A percentile compares a stretch with the other conserved stretches of the same genome.
Evolutionary conservation across 2,797 vertebrate species (phyloP).

Genomic region (Masticophis lateralis): DNA sequence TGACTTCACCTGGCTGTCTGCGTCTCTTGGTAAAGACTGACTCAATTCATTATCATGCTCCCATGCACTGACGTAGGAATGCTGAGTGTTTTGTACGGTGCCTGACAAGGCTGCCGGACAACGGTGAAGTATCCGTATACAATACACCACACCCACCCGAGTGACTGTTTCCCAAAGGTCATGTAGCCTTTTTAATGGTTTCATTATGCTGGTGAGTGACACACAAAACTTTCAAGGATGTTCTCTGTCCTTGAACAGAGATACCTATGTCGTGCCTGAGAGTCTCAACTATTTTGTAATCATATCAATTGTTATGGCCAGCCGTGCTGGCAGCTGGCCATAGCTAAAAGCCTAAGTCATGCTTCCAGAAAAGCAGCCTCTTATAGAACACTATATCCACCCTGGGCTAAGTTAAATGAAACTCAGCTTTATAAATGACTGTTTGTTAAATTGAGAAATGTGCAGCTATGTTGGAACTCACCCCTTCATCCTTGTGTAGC

Average conservation of each 20-base stretch:
- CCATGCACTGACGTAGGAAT: conserved; percentile 3
- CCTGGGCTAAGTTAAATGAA: neutral
- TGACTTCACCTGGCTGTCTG: conserved; percentile 7
- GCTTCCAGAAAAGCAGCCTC: neutral
- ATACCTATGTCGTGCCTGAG: neutral
- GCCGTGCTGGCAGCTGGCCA: neutral
- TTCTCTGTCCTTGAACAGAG: neutral
- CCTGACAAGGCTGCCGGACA: neutral
- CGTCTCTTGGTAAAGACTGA: conserved; percentile 11
- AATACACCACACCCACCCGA: neutral
- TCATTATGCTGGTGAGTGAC: neutral
- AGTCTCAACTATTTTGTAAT: neutral
- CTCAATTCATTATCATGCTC: neutral
- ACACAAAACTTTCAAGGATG: neutral
- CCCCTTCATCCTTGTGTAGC: neutral
- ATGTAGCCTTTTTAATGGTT: neutral
- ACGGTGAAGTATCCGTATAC: neutral
- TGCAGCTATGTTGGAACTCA: neutral
- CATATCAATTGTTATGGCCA: neutral
- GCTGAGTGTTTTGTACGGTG: neutral
- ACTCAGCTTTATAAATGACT: neutral
- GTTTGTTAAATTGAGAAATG: neutral
- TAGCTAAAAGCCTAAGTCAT: neutral
- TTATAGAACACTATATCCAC: neutral
- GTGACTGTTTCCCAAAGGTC: neutral